A percentile compares a stretch with the other conserved stretches of the same genome.
Evolutionary conservation across 2,888 invertebrate species (phyloP).

Genomic region (Syritta pipiens): DNA sequence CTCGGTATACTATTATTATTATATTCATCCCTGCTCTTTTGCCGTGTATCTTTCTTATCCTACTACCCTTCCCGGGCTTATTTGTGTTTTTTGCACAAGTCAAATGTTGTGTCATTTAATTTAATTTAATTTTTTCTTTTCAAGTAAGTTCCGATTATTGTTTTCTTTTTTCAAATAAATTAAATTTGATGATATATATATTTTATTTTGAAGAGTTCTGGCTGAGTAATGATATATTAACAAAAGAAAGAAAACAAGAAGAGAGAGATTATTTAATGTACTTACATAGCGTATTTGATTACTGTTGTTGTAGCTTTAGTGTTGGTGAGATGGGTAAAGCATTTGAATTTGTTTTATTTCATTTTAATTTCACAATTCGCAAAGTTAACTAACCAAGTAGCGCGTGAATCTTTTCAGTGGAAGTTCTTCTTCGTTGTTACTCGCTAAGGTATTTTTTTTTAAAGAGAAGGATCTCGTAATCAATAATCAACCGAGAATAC

Average conservation of each 20-base stretch:
- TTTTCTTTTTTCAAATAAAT: conserved; percentile 9
- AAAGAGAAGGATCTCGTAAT: too few relatives aligned
- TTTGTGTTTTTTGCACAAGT: conserved; percentile 62
- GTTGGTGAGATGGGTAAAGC: neutral
- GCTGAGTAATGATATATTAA: conserved; percentile 13
- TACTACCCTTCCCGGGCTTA: conserved; percentile 38
- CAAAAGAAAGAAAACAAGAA: neutral
- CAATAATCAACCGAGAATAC: too few relatives aligned
- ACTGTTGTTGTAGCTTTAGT: conserved; percentile 37
- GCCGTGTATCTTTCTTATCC: conserved; percentile 41
- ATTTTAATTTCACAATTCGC: too few relatives aligned
- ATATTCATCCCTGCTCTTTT: conserved; percentile 47
- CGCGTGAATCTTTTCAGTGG: too few relatives aligned
- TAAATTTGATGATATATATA: too few relatives aligned
- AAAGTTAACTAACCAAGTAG: too few relatives aligned
- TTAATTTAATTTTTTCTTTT: conserved; percentile 3
- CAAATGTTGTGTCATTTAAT: conserved; percentile 36
- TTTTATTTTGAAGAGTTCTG: too few relatives aligned
- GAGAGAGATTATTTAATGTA: conserved; percentile 20
- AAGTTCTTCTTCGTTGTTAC: too few relatives aligned
- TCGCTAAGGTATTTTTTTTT: too few relatives aligned
- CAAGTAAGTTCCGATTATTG: conserved; percentile 38
- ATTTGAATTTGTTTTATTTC: conserved; percentile 13
- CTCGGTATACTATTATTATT: too few relatives aligned
- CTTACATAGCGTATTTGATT: conserved; percentile 46